Base-by-base conservation (phyloP, 2,888 invertebrate species). In the Pasiphila rectangulata region DNA sequence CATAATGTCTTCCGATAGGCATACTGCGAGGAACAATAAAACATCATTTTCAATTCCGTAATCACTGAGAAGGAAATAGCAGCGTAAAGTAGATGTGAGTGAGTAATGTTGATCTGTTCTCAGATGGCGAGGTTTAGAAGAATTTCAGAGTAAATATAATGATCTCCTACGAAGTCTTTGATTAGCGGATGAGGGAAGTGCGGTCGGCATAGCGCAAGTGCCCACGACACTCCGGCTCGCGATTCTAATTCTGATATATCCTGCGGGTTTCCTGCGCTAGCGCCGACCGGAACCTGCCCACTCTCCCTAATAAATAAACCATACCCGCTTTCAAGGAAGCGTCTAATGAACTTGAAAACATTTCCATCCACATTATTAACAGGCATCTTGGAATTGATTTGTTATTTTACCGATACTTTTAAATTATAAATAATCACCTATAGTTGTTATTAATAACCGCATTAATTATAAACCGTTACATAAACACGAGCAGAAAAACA, bases 1-100 rank as follows among this genome's bases (percentile, higher is more conserved):
- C 78, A 86, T 88, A 87, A 88, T 86, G 80, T 87, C 76, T 86
- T 87, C 86, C 86, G 83, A 65, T 75, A 71, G 67, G 50, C 69
- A 67, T 72, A 72, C 76, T 70, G 69, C 74, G 75, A 80, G 79
- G 79, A 82, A 77, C 76, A 75, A 79, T 77, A 80, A 81, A 82
- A 78, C 67, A 54, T 46, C 57, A 65, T 66, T 63, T 49, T 56
- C 51, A 59, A 62, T 54, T 39, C 50, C 52, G 30, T 49, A 56
- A 64, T 62, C 25, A 58, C 51, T 24, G 43, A 50, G 57, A 64
- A 23, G 16, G 61, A 15, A 25, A 24, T 24, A 34, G 10, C 17
- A 20, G 30, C 17, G 29, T 19, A 10, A 37, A 16, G 41, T 25
- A 16, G 21, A 36, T 24, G 32, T 16, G 27, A 39, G 34, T 21